Evolutionary conservation across 2,888 invertebrate genomes (phyloP), one percentile per base, ranked within the genome.

Genomic region (Alloplasta piceator): DNA sequence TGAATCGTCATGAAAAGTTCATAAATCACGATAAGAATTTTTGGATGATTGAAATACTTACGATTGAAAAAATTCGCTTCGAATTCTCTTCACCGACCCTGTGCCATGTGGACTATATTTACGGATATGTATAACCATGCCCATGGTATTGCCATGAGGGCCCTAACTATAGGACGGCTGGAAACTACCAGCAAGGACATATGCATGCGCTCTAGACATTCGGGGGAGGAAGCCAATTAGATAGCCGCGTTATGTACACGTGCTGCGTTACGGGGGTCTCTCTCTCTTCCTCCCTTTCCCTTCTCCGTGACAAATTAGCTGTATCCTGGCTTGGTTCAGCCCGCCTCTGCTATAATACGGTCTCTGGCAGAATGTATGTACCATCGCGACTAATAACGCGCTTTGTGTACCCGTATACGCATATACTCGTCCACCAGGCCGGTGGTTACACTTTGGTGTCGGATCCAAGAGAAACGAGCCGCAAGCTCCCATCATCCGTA

Each of bases 191-290:
- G 78, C 61, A 78, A 70, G 68, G 74, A 64, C 60, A 60, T 41
- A 78, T 77, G 77, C 43, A 77, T 67, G 50, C 43, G 55, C 70
- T 64, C 61, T 61, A 48, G 58, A 66, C 66, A 75, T 70, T 75
- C 67, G 52, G 66, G 39, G 70, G 50, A 71, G 78, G 52, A 71
- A 71, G 74, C 78, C 81, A 78, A 81, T 81, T 78, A 78, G 71
- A 75, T 81, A 78, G 81, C 78, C 50, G 67, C 74, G 81, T 81
- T 70, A 71, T 56, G 71, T 74, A 74, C 78, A 81, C 81, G 66
- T 74, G 70, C 71, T 78, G 61, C 48, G 73, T 74, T 71, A 39
- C 70, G 64, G 74, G 50, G 74, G 26, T 36, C 38, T 39, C 41
- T 50, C 48, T 60, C 75, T 41, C 60, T 70, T 67, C 63, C n/a